A percentile compares a stretch with the other conserved stretches of the same genome.
Evolutionary conservation across 2,888 invertebrate genomes (phyloP).

Genomic region (Spodoptera littoralis): DNA sequence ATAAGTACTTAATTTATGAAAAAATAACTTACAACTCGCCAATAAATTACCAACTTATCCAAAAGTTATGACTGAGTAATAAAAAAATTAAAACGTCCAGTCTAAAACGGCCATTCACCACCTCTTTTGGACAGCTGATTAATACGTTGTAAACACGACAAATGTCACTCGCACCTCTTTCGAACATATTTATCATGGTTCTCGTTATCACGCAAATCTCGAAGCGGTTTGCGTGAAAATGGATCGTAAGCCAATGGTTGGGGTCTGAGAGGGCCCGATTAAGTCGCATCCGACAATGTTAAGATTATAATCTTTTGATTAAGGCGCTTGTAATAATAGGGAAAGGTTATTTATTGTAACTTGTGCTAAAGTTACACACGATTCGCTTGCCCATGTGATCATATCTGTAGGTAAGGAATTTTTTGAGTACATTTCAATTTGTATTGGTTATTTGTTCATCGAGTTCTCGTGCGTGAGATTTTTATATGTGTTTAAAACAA

Average conservation of each 20-base stretch:
- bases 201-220: slow-evolving; percentile 42
- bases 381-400: slow-evolving; percentile 59
- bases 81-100: no score
- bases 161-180: slow-evolving; percentile 29
- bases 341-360: slow-evolving; percentile 80
- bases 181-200: slow-evolving; percentile 44
- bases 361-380: slow-evolving; percentile 70
- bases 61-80: no score
- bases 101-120: slow-evolving; percentile 28
- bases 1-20: no score
- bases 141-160: slow-evolving; percentile 39
- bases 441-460: slow-evolving; percentile 2
- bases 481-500: background rate
- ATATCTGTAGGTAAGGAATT: slow-evolving; percentile 32
- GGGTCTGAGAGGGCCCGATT: slow-evolving; percentile 66
- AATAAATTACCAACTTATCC: no score
- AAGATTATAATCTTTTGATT: slow-evolving; percentile 88
- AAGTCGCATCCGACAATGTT: slow-evolving; percentile 79
- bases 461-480: background rate
- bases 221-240: slow-evolving; percentile 51
- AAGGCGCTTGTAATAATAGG: slow-evolving; percentile 85
- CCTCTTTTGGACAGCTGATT: slow-evolving; percentile 35
- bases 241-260: slow-evolving; percentile 62
- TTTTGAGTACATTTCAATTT: slow-evolving; percentile 19
- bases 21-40: no score